Evolutionary conservation across 2,113 vertebrate genomes (phyloP), one percentile per base, ranked within the genome.

Genomic region (Bubo bubo): DNA sequence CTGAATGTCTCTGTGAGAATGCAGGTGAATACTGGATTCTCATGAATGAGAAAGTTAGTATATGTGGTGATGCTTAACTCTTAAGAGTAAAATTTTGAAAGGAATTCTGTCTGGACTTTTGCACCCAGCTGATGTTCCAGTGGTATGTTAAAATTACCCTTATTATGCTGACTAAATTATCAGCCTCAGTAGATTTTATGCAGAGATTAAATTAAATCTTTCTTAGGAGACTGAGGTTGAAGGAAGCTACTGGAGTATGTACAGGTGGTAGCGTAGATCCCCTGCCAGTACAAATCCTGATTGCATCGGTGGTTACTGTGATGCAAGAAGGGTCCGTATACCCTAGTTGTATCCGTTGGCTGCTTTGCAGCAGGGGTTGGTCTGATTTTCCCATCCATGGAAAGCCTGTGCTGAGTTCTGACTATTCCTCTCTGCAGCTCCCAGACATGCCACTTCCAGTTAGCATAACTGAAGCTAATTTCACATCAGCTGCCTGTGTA

Each of bases 251-350:
- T 37, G 17, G n/a, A 55, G 24, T n/a, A 19, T 4, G 12, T 47
- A 11, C 8, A 15, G 52, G 24, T 32, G 43, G 52, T 47, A 27
- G 35, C 0, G 1, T 45, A 52, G 58, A 28, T 35, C 72, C 45
- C 18, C 17, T 79, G 52, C 28, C 34, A 9, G 8, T 45, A 24
- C 16, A 45, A n/a, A 39, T 34, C 55, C 39, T 1, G 3, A 12
- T 45, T 50, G 47, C 6, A 4, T 8, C 58, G 15, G 49, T 62
- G 68, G n/a, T 67, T 53, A 11, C 9, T 0, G 15, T 0, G 5
- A 20, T 67, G 32, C 4, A 12, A 2, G 39, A 37, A 34, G 26
- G 15, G 66, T 19, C 39, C 0, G 1, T 30, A 19, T 68, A 5
- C 14, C 20, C 19, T 20, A 2, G 18, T 6, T 8, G 4, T 45